These are phyloP conservation scores for Lepilemur septentrionalis DNA, from an alignment of 2,797 vertebrate genomes.

Conservation along the genomic window DNA sequence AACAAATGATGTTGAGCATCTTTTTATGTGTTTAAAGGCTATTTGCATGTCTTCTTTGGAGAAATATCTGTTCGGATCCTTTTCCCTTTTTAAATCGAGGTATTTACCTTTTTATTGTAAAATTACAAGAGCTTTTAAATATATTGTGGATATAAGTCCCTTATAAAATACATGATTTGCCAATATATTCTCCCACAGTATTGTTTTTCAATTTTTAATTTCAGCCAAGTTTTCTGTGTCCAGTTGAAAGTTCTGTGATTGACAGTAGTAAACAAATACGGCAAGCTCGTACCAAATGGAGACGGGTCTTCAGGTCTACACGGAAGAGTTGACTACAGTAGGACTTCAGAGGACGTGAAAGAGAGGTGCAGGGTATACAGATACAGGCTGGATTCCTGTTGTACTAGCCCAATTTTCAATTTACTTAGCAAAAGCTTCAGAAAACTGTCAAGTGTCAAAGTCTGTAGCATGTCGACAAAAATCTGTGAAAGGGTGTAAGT, in stretches of 20 bases:
- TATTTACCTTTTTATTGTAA: background rate
- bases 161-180: background rate
- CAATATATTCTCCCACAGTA: background rate
- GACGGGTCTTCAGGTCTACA: background rate
- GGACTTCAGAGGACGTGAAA: slow-evolving; percentile 48
- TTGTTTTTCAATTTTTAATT: background rate
- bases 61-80: background rate
- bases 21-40: background rate
- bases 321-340: background rate
- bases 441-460: slow-evolving; percentile 81
- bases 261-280: background rate
- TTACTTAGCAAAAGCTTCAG: slow-evolving; percentile 76
- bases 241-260: background rate
- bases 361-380: background rate
- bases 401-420: slow-evolving; percentile 76
- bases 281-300: background rate
- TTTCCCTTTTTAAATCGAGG: background rate
- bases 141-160: background rate
- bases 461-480: slow-evolving; percentile 77
- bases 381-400: slow-evolving; percentile 71
- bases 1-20: background rate
- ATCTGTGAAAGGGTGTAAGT: slow-evolving; percentile 72
- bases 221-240: background rate
- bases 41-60: background rate
- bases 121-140: background rate